Evolutionary conservation across 2,888 invertebrate genomes (phyloP).

Genomic region (Clitarchus hookeri): DNA sequence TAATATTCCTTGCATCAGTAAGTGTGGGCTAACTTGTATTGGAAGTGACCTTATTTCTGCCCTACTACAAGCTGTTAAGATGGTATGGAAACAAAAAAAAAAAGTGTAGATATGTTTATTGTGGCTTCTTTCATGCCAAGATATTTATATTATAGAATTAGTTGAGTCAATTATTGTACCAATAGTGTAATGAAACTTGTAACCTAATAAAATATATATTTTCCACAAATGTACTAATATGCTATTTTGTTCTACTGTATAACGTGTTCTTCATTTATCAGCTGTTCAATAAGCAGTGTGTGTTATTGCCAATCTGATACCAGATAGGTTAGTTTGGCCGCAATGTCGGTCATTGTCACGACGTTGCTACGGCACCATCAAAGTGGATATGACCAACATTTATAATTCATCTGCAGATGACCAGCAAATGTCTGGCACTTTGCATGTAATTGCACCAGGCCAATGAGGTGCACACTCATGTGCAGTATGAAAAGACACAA

Average conservation of each 20-base stretch:
- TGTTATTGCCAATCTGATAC: no score
- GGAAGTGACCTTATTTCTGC: slow-evolving; percentile 7
- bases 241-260: neutral
- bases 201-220: slow-evolving; percentile 27
- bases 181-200: slow-evolving; percentile 11
- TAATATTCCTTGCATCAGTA: neutral
- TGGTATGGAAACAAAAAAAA: neutral
- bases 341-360: no score
- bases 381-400: no score
- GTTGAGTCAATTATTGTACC: slow-evolving; percentile 24
- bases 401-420: no score
- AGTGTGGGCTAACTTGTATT: neutral
- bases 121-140: slow-evolving; percentile 16
- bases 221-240: slow-evolving; percentile 21
- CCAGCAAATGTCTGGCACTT: no score
- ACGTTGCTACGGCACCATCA: no score
- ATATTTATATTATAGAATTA: slow-evolving; percentile 22
- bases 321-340: no score
- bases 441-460: no score
- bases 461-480: no score
- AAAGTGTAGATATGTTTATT: neutral
- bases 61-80: neutral
- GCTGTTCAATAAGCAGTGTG: no score
- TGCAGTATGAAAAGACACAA: no score
- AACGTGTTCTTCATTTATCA: no score